Conservation (phyloP, 2,797 vertebrate genomes). For the Trematomus bernacchii region DNA sequence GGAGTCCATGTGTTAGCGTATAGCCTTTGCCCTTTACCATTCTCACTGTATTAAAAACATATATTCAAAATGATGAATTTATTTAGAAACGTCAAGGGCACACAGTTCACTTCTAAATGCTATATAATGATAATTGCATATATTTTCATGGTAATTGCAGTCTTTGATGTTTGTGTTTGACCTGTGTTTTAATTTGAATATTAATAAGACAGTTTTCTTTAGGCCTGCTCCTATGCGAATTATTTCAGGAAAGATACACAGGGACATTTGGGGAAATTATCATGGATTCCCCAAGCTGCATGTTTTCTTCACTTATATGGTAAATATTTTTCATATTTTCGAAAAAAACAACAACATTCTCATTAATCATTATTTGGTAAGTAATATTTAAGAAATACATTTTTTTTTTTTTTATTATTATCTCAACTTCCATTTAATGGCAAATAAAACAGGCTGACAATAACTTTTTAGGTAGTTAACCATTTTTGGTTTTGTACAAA, state of each 20-base stretch:
- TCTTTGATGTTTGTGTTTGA: background rate
- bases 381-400: background rate
- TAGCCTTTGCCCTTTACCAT: background rate
- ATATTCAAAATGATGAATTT: background rate
- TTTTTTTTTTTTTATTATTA: background rate
- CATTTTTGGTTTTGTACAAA: too few species aligned
- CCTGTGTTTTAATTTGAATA: slow-evolving; percentile 12
- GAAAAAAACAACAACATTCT: background rate
- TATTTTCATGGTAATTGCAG: background rate
- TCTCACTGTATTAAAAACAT: background rate
- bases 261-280: background rate
- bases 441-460: background rate
- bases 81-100: background rate
- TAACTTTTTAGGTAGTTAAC: too few species aligned
- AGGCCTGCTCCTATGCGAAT: background rate
- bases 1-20: background rate
- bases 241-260: background rate
- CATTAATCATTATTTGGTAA: background rate
- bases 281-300: background rate
- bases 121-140: background rate
- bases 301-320: background rate
- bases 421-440: background rate
- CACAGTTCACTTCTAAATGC: background rate
- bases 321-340: slow-evolving; percentile 6
- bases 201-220: slow-evolving; percentile 5